phyloP scores from a whole-genome alignment of 1,140 invertebrate species.

The Cherax quadricarinatus region DNA sequence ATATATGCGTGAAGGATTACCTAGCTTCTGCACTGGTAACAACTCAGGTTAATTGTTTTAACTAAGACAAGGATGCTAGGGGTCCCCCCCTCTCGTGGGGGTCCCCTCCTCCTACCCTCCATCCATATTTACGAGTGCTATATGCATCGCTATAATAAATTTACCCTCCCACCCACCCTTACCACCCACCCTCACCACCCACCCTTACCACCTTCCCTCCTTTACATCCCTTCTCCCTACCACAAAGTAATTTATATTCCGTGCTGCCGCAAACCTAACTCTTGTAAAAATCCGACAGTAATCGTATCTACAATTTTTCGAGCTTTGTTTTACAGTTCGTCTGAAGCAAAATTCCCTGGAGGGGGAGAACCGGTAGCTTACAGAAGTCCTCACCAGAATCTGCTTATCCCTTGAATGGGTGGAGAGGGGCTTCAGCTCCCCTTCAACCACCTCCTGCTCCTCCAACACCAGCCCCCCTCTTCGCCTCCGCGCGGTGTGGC shows the following conservation, averaged over 20 bases:
- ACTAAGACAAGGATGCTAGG: constrained; percentile 22
- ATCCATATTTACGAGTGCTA: constrained; percentile 48
- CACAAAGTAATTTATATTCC: constrained; percentile 49
- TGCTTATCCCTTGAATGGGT: constrained; percentile 27
- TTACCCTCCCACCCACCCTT: neutral
- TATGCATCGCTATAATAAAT: constrained; percentile 46
- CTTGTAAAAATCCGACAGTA: constrained; percentile 54
- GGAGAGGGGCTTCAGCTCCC: neutral
- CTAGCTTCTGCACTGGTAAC: neutral
- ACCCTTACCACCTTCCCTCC: neutral
- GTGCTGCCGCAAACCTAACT: constrained; percentile 25
- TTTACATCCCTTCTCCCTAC: neutral
- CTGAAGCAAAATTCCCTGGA: constrained; percentile 32
- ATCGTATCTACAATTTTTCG: constrained; percentile 63
- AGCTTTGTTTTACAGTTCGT: constrained; percentile 60
- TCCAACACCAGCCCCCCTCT: neutral
- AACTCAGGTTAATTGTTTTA: constrained; percentile 35
- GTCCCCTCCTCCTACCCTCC: neutral
- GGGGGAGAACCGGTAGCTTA: constrained; percentile 36
- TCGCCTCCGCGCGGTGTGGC: neutral
- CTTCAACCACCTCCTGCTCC: neutral
- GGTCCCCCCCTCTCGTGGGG: neutral
- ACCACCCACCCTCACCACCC: too few species aligned
- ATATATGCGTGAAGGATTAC: neutral
- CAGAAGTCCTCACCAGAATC: constrained; percentile 27